phyloP scores from a whole-genome alignment of 2,888 invertebrate genomes.

The Platynereis dumerilii region DNA sequence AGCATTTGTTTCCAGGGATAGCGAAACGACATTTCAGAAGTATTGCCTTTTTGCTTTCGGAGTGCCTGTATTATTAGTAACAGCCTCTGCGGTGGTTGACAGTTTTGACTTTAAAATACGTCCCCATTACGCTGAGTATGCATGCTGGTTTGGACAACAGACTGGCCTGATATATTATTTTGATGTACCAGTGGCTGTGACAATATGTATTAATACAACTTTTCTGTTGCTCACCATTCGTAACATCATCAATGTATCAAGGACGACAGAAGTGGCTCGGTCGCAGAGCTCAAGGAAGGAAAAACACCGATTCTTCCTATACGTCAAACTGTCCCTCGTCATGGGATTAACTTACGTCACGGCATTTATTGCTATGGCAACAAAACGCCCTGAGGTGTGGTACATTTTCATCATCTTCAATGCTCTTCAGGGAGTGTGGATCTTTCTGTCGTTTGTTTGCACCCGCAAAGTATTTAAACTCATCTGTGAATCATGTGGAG shows the following conservation, averaged over 20 bases:
- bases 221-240: constrained; percentile 68
- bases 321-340: constrained; percentile 47
- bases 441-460: constrained; percentile 59
- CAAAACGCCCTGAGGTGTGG: constrained; percentile 57
- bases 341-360: constrained; percentile 66
- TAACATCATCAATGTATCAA: constrained; percentile 59
- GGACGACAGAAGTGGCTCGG: constrained; percentile 1
- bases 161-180: constrained; percentile 68
- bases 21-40: constrained; percentile 28
- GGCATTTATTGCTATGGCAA: constrained; percentile 60
- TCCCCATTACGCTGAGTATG: constrained; percentile 64
- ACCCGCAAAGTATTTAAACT: constrained; percentile 45
- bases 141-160: constrained; percentile 68
- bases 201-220: constrained; percentile 65
- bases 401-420: constrained; percentile 65
- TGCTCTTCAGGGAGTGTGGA: constrained; percentile 69
- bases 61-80: constrained; percentile 54
- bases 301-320: constrained; percentile 30
- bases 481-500: not conserved
- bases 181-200: constrained; percentile 67
- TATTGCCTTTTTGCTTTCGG: constrained; percentile 63
- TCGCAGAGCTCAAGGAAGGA: constrained; percentile 18
- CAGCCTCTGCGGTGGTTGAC: constrained; percentile 61
- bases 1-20: constrained; percentile 15
- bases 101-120: constrained; percentile 46